A percentile compares a stretch with the other conserved stretches of the same genome.
phyloP scores from a whole-genome alignment of 2,888 invertebrate species.

The Lycophotia porphyrea region DNA sequence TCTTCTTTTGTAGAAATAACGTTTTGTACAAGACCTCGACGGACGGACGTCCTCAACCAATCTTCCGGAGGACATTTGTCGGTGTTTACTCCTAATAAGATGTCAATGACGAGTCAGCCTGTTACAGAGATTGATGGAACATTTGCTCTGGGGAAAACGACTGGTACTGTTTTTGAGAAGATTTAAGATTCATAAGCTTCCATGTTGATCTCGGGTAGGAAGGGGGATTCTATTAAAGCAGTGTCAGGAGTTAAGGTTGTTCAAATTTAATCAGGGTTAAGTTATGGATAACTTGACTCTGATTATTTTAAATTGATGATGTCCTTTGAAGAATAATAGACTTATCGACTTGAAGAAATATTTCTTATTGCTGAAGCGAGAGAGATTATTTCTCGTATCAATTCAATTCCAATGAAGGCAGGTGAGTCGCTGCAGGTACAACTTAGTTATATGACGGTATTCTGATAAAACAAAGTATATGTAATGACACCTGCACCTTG shows the following conservation, averaged over 20 bases:
- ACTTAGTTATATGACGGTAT: neutral
- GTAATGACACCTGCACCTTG: neutral
- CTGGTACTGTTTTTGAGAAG: slow-evolving; percentile 29
- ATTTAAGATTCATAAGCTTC: slow-evolving; percentile 4
- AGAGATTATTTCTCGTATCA: neutral
- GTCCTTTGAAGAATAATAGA: neutral
- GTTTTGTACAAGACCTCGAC: slow-evolving; percentile 11
- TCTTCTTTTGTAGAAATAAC: neutral
- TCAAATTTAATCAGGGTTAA: neutral
- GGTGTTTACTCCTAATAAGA: slow-evolving; percentile 71
- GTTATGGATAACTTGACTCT: neutral
- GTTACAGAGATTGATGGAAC: slow-evolving; percentile 72
- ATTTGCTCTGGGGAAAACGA: slow-evolving; percentile 49
- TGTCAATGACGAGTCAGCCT: slow-evolving; percentile 71
- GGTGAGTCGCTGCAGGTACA: neutral
- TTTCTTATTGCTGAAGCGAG: neutral
- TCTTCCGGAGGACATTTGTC: slow-evolving; percentile 66
- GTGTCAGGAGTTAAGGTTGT: neutral
- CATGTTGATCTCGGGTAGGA: neutral
- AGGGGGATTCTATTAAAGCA: neutral
- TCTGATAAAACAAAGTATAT: neutral
- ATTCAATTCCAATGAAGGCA: neutral
- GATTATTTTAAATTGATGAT: neutral
- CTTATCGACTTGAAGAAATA: neutral
- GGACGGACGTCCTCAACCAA: slow-evolving; percentile 17